phyloP scores from a whole-genome alignment of 2,888 invertebrate genomes.

The Eupithecia centaureata region DNA sequence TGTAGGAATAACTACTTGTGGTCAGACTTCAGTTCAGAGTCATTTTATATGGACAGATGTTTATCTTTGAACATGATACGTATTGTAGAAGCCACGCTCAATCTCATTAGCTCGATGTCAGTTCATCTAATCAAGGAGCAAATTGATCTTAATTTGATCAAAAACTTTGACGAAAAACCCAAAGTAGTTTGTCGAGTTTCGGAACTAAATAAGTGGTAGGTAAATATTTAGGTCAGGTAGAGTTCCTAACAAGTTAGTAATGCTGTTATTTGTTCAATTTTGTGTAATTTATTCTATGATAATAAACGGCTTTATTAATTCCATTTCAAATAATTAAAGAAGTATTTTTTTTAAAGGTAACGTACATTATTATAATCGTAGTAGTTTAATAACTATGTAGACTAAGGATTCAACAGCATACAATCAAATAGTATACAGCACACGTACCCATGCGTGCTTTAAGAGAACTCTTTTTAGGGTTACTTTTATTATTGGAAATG shows the following conservation, averaged over 20 bases:
- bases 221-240: constrained; percentile 3
- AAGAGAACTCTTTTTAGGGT: no score
- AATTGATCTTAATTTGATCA: constrained; percentile 44
- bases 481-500: no score
- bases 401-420: no score
- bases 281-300: no score
- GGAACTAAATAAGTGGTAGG: not conserved
- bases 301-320: no score
- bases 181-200: not conserved
- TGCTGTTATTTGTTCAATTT: no score
- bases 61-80: constrained; percentile 30
- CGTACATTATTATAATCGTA: no score
- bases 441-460: no score
- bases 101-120: constrained; percentile 60
- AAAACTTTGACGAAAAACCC: not conserved
- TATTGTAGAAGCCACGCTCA: constrained; percentile 57
- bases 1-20: constrained; percentile 22
- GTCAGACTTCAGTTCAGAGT: constrained; percentile 14
- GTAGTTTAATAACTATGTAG: no score
- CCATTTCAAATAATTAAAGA: no score
- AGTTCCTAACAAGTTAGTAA: not conserved
- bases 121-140: constrained; percentile 41
- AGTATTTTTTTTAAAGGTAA: no score
- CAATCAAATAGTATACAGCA: no score
- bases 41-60: constrained; percentile 24